Evolutionary conservation across 2,113 vertebrate genomes (phyloP).

Genomic region (Seriola aureovittata): DNA sequence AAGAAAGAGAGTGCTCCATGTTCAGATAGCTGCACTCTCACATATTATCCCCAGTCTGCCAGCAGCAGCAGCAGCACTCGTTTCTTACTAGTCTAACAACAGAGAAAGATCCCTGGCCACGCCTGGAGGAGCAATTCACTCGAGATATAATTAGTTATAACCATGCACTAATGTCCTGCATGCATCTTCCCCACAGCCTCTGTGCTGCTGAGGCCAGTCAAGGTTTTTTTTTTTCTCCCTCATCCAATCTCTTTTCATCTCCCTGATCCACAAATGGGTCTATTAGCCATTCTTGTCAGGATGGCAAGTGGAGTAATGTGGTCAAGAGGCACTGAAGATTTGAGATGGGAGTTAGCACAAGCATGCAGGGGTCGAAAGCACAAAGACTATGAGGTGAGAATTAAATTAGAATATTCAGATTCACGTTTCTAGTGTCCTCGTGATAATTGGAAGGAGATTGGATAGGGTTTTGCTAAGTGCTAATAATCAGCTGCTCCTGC

Average conservation of each 20-base stretch:
- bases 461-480: slow-evolving; percentile 52
- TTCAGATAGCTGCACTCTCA: slow-evolving; percentile 27
- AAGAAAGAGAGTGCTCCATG: slow-evolving; percentile 24
- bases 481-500: slow-evolving; percentile 58
- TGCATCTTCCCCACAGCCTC: slow-evolving; percentile 35
- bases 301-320: slow-evolving; percentile 58
- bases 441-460: slow-evolving; percentile 71
- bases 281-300: slow-evolving; percentile 61
- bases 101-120: slow-evolving; percentile 34
- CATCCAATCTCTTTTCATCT: slow-evolving; percentile 77
- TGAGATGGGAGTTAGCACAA: slow-evolving; percentile 49
- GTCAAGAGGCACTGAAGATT: slow-evolving; percentile 73
- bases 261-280: slow-evolving; percentile 71
- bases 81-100: slow-evolving; percentile 48
- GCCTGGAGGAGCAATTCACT: slow-evolving; percentile 68
- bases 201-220: slow-evolving; percentile 36
- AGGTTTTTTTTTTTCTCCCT: slow-evolving; percentile 52
- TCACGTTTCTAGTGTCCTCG: slow-evolving; percentile 63
- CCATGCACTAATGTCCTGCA: slow-evolving; percentile 61
- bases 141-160: slow-evolving; percentile 79
- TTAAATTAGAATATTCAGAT: slow-evolving; percentile 73
- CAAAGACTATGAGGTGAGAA: slow-evolving; percentile 48
- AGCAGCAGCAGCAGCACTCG: slow-evolving; percentile 32
- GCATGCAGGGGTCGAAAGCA: slow-evolving; percentile 28
- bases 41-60: slow-evolving; percentile 33